Conservation (phyloP, 2,113 vertebrate species). For the Ictalurus furcatus region DNA sequence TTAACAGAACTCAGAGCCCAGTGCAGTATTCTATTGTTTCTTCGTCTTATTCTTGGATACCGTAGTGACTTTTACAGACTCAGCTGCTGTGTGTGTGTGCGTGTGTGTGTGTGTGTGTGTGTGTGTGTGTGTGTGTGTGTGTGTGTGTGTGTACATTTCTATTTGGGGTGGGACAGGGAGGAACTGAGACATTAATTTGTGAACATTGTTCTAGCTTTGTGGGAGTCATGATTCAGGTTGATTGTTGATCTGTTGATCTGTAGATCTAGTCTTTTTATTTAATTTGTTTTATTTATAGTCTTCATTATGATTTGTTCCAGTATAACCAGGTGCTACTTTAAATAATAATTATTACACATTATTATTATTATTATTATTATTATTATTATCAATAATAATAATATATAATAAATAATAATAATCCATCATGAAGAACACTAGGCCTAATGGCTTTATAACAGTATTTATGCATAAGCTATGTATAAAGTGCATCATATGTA, state of each 20-base stretch:
- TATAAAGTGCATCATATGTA: background rate
- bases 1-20: conserved; percentile 38
- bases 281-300: background rate
- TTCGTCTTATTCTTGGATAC: background rate
- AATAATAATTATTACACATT: background rate
- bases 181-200: conserved; percentile 2
- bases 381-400: background rate
- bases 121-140: conserved; percentile 13
- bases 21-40: conserved; percentile 12
- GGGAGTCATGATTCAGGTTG: background rate
- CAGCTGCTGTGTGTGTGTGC: background rate
- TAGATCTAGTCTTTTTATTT: background rate
- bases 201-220: background rate
- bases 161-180: background rate
- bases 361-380: background rate
- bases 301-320: background rate
- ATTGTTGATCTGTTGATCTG: background rate
- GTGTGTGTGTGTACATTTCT: background rate
- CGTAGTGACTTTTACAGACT: background rate
- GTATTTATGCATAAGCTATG: background rate
- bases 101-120: conserved; percentile 3
- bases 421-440: background rate
- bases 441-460: background rate
- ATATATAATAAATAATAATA: background rate
- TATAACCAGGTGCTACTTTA: background rate